A percentile compares a stretch with the other conserved stretches of the same genome.
Conservation (phyloP, 2,888 invertebrate species). For the Chromoteleia sp. region DNA sequence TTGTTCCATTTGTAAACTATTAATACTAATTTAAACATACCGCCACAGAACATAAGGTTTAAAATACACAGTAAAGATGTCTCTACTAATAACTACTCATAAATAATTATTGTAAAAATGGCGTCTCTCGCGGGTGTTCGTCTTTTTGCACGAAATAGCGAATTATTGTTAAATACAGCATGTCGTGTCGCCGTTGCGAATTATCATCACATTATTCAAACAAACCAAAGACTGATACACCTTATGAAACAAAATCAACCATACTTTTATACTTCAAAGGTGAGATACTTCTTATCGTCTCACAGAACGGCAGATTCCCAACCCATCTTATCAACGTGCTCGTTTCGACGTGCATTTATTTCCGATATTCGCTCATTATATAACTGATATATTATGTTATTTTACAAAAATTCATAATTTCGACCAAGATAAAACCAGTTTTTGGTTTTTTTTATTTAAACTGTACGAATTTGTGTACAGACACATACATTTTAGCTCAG, state of each 20-base stretch:
- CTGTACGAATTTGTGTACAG: too few relatives aligned
- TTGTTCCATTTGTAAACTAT: too few relatives aligned
- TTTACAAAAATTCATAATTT: conserved; percentile 8
- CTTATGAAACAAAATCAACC: conserved; percentile 66
- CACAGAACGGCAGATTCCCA: background rate
- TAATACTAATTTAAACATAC: background rate
- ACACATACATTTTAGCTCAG: too few relatives aligned
- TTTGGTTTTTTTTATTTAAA: conserved; percentile 11
- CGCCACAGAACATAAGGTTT: background rate
- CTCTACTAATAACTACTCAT: conserved; percentile 9
- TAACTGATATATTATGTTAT: conserved; percentile 72
- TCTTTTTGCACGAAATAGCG: conserved; percentile 78
- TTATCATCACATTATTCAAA: conserved; percentile 61
- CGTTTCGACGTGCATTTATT: conserved; percentile 34
- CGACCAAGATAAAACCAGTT: too few relatives aligned
- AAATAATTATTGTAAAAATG: conserved; percentile 76
- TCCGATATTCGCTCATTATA: conserved; percentile 72
- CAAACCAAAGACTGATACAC: conserved; percentile 74
- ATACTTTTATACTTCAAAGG: conserved; percentile 73
- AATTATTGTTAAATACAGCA: conserved; percentile 75
- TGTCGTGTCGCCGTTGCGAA: conserved; percentile 69
- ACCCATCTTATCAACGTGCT: conserved; percentile 8
- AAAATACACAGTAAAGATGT: conserved; percentile 16
- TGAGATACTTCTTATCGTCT: conserved; percentile 69
- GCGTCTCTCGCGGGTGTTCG: conserved; percentile 80